These are phyloP conservation scores for Seladonia tumulorum DNA, from an alignment of 2,888 invertebrate genomes.

Conservation along the genomic window DNA sequence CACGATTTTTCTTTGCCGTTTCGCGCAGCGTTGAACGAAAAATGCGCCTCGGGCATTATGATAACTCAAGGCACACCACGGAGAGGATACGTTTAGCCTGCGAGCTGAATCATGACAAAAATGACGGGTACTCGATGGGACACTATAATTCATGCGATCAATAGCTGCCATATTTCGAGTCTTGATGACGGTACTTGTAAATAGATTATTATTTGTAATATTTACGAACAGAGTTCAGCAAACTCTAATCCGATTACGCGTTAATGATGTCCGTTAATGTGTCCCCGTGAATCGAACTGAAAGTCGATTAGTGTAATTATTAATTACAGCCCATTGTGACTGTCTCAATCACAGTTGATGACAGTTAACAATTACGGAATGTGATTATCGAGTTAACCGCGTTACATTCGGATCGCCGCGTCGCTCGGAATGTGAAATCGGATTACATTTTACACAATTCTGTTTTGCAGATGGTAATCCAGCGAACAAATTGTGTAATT, in stretches of 20 bases:
- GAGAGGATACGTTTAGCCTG: no score
- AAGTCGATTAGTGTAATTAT: not conserved
- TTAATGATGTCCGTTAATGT: not conserved
- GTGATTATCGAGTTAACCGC: not conserved
- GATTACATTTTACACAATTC: constrained; percentile 14
- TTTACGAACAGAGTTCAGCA: not conserved
- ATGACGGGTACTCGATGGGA: no score
- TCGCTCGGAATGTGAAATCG: constrained; percentile 7
- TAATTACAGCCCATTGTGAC: not conserved
- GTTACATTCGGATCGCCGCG: not conserved
- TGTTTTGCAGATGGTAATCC: not conserved
- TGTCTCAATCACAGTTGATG: not conserved
- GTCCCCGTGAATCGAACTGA: not conserved
- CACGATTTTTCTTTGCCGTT: no score
- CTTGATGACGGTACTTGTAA: no score
- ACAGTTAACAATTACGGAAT: not conserved
- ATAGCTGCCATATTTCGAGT: no score
- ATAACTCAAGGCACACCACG: no score
- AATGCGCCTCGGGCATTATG: no score
- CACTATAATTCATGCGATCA: no score
- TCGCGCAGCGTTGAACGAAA: no score
- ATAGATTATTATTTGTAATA: not conserved
- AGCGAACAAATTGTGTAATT: not conserved
- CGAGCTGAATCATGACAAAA: no score
- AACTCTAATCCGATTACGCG: not conserved